Conservation (phyloP, 2,888 invertebrate genomes). For the Arge pagana region DNA sequence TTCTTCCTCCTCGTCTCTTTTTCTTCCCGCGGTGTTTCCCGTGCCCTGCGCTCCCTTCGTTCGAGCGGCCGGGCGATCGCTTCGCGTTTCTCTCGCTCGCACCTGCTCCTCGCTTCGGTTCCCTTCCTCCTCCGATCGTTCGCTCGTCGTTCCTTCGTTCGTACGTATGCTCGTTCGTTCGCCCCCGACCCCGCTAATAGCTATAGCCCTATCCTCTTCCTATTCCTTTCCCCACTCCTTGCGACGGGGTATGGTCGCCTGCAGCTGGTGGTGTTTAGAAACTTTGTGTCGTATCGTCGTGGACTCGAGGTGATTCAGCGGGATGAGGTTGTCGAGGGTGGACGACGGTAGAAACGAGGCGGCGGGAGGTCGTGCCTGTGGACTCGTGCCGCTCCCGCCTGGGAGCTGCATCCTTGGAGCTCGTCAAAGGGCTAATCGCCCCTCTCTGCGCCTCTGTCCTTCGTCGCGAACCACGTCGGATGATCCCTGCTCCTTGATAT, state of each 20-base stretch:
- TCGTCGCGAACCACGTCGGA: too few species aligned
- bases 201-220: too few species aligned
- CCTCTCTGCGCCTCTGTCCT: slow-evolving; percentile 53
- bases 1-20: neutral
- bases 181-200: too few species aligned
- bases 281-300: slow-evolving; percentile 45
- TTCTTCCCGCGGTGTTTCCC: neutral
- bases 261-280: slow-evolving; percentile 47
- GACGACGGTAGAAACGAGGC: slow-evolving; percentile 44
- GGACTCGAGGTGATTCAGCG: slow-evolving; percentile 43
- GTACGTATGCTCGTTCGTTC: slow-evolving; percentile 38
- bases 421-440: slow-evolving; percentile 57
- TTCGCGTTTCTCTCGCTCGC: slow-evolving; percentile 26
- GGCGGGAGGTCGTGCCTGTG: slow-evolving; percentile 51
- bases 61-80: slow-evolving; percentile 1
- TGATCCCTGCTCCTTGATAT: too few species aligned
- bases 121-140: slow-evolving; percentile 35
- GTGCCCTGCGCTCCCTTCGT: neutral
- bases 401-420: slow-evolving; percentile 59
- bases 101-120: slow-evolving; percentile 35
- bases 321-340: slow-evolving; percentile 38
- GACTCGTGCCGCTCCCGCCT: slow-evolving; percentile 57
- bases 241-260: slow-evolving; percentile 52
- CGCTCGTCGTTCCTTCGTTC: slow-evolving; percentile 32
- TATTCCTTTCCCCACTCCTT: slow-evolving; percentile 53